Evolutionary conservation across 1,140 invertebrate species (phyloP).

Genomic region (Tenebrio molitor): DNA sequence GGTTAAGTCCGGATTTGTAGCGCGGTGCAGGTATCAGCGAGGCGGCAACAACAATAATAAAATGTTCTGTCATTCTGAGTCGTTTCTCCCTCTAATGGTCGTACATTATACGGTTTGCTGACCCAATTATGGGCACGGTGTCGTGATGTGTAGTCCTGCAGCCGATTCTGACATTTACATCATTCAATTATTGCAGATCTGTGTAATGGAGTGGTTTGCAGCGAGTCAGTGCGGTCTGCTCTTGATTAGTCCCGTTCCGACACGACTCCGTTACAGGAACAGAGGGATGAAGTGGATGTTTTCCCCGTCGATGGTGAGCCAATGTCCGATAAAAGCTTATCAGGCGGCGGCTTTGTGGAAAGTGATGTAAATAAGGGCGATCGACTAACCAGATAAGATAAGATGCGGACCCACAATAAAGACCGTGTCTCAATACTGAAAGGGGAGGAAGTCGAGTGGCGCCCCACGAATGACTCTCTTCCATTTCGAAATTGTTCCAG

Average conservation of each 20-base stretch:
- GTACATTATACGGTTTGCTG: conserved; percentile 39
- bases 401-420: too few relatives aligned
- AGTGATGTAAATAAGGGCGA: neutral
- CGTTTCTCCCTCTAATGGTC: too few relatives aligned
- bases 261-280: conserved; percentile 8
- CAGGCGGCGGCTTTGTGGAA: conserved; percentile 5
- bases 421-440: too few relatives aligned
- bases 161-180: conserved; percentile 27
- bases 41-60: too few relatives aligned
- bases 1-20: too few relatives aligned
- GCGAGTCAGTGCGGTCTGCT: conserved; percentile 19
- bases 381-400: too few relatives aligned
- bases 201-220: conserved; percentile 28
- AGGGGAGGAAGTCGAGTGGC: too few relatives aligned
- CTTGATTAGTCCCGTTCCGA: neutral
- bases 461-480: too few relatives aligned
- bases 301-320: neutral
- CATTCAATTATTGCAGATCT: conserved; percentile 41
- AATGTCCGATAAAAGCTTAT: conserved; percentile 23
- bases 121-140: conserved; percentile 30
- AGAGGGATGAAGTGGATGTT: conserved; percentile 5
- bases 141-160: conserved; percentile 22
- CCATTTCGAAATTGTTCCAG: too few relatives aligned
- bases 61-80: too few relatives aligned
- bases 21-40: too few relatives aligned